Conservation (phyloP, 2,888 invertebrate genomes). For the Gonocerus acuteangulatus region DNA sequence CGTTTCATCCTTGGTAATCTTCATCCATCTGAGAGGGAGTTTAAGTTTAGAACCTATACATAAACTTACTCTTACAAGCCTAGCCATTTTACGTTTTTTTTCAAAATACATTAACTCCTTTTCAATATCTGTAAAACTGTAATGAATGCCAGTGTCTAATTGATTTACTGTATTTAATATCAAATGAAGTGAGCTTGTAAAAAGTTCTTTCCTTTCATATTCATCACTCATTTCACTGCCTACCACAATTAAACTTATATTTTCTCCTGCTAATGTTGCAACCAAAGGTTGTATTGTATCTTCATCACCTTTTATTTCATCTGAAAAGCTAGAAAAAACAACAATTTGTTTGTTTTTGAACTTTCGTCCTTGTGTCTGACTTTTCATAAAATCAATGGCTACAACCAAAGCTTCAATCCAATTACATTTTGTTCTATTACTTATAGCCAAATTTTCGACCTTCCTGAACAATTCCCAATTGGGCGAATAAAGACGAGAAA, state of each 20-base stretch:
- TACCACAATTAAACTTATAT: conserved; percentile 27
- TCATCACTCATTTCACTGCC: conserved; percentile 27
- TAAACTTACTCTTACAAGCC: conserved; percentile 16
- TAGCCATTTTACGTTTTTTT: conserved; percentile 28
- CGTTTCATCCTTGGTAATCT: conserved; percentile 27
- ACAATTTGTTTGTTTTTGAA: conserved; percentile 28
- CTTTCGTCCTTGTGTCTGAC: conserved; percentile 25
- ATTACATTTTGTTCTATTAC: conserved; percentile 13
- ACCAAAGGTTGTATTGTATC: conserved; percentile 20
- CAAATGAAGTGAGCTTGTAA: neutral
- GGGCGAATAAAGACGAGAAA: conserved; percentile 12
- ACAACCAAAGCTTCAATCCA: conserved; percentile 27
- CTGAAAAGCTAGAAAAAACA: conserved; percentile 28
- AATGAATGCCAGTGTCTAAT: conserved; percentile 21
- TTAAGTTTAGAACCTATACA: conserved; percentile 29
- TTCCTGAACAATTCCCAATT: conserved; percentile 21
- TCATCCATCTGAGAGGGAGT: conserved; percentile 31
- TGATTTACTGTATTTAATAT: conserved; percentile 21
- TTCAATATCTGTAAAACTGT: conserved; percentile 28
- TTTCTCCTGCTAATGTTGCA: conserved; percentile 13
- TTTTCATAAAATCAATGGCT: conserved; percentile 28
- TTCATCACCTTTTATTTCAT: conserved; percentile 5
- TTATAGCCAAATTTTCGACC: conserved; percentile 11
- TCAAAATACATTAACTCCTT: conserved; percentile 29
- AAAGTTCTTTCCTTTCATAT: neutral